Evolutionary conservation across 2,113 vertebrate genomes (phyloP).

Genomic region (Arvicanthis niloticus): DNA sequence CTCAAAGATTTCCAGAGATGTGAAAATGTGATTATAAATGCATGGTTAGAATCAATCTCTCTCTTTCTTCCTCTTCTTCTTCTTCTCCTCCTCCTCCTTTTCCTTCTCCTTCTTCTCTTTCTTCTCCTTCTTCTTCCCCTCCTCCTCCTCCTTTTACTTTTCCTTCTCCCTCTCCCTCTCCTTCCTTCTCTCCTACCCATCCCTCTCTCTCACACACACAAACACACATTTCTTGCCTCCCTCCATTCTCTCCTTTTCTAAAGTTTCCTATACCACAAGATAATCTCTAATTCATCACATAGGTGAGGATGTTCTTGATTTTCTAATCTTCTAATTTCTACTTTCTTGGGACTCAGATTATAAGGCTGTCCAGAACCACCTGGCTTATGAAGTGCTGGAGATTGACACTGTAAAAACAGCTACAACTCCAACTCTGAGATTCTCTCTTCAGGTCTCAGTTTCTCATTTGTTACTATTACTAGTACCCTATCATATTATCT

Average conservation of each 20-base stretch:
- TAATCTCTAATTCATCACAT: background rate
- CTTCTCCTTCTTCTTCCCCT: background rate
- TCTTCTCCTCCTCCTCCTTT: fast-evolving
- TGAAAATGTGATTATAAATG: background rate
- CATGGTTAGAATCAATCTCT: background rate
- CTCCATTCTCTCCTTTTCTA: background rate
- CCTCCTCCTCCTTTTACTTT: fast-evolving
- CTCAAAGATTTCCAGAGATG: background rate
- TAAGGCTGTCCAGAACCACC: background rate
- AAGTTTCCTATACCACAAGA: background rate
- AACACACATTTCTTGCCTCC: too few species aligned
- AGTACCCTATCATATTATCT: background rate
- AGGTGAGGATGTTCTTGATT: background rate
- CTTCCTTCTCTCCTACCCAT: fast-evolving
- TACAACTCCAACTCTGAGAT: background rate
- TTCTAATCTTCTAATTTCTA: background rate
- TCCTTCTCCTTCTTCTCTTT: fast-evolving
- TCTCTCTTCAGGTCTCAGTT: background rate
- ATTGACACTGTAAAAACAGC: too few species aligned
- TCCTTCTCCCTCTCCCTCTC: background rate
- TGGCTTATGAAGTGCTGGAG: background rate
- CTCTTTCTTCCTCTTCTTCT: background rate
- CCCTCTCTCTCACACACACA: too few species aligned
- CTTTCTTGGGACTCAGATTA: background rate
- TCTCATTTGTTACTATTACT: background rate